Base-by-base conservation (phyloP, 2,797 vertebrate genomes). In the Crypturellus tataupa region DNA sequence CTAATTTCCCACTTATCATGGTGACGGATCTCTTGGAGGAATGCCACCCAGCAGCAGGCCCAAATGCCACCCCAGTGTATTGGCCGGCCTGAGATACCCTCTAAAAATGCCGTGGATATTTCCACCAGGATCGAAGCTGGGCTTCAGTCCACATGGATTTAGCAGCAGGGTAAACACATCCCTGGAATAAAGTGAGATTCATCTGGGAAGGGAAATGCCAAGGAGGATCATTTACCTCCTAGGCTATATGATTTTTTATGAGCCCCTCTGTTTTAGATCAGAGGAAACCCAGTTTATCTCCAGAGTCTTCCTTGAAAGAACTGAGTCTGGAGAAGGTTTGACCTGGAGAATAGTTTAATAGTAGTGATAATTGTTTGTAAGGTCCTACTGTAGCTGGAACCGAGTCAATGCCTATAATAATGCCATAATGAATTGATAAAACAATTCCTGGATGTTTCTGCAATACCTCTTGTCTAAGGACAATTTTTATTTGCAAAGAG, bases 91-190 rank as follows among this genome's bases (percentile, higher is more conserved):
- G 49, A 16, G 83, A 46, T 53, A 42, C 31, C 9, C 59, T 85
- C 68, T 87, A 90, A 81, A 92, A 85, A 73, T 63, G 72, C 68
- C 77, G 10, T 67, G 68, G 62, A 83, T 49, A 33, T 95, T 96
- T 96, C 87, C 81, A 95, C 85, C 9, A 93, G 80, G 82, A 81
- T 69, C 4, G 0, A 95, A 92, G 62, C 68, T 1, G 2, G 11
- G 80, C 65, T 94, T 42, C 75, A 4, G 3, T 67, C 75, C 70
- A 29, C n/a, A 24, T 65, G 77, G 87, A 73, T 87, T 92, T 95
- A 93, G 60, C 83, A 70, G 20, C 94, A 96, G 92, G 73, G 88
- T 96, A 96, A 97, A 97, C 69, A 97, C 21, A 94, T 62, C 49
- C 49, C 47, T 70, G 65, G 42, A 81, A 81, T 2, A 60, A 17